Conservation (phyloP, 2,113 vertebrate species). For the Festucalex cinctus region DNA sequence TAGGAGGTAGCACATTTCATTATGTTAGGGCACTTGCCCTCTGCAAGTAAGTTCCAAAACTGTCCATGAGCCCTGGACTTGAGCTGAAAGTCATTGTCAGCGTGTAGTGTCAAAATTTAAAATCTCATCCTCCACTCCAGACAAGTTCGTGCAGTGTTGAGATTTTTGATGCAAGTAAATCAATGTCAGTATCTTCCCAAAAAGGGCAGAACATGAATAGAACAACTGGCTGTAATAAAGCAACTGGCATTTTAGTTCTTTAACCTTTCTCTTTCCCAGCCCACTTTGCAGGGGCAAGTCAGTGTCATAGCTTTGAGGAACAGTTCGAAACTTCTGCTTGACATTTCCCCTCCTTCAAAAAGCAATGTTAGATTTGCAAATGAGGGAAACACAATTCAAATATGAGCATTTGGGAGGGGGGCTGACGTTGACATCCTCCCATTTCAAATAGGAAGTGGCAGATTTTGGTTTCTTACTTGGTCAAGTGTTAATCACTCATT, state of each 20-base stretch:
- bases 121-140: conserved; percentile 3
- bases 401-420: too few relatives aligned
- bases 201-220: conserved; percentile 26
- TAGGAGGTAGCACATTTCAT: not conserved
- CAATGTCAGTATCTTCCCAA: conserved; percentile 28
- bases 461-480: conserved; percentile 11
- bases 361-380: too few relatives aligned
- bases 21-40: not conserved
- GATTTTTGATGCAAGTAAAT: conserved; percentile 7
- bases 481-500: not conserved
- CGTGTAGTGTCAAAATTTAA: not conserved
- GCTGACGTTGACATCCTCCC: too few relatives aligned
- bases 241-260: conserved; percentile 15
- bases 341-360: not conserved
- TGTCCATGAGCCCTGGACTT: too few relatives aligned
- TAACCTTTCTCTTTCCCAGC: conserved; percentile 27
- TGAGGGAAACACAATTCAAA: not conserved
- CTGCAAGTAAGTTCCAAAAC: not conserved
- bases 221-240: conserved; percentile 12
- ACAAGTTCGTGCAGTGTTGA: not conserved
- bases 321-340: conserved; percentile 7
- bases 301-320: not conserved
- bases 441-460: not conserved
- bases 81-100: too few relatives aligned
- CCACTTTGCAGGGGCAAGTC: conserved; percentile 2